Evolutionary conservation across 2,888 invertebrate species (phyloP).

Genomic region (Sinodicranocentrus sp.): DNA sequence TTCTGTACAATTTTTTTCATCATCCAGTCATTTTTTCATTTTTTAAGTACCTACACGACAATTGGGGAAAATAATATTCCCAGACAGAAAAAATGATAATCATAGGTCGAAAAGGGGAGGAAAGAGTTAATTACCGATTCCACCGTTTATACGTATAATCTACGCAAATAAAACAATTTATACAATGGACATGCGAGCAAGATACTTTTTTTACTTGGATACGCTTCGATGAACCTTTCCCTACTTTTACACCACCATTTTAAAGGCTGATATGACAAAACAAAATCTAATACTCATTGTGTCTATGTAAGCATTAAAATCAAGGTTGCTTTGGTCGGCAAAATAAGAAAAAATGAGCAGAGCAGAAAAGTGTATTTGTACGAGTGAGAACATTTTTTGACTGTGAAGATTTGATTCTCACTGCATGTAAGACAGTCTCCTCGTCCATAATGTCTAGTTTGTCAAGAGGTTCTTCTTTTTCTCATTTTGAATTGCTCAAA

Average conservation of each 20-base stretch:
- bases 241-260: not conserved
- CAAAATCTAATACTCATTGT: not conserved
- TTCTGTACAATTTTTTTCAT: not conserved
- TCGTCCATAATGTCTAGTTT: not conserved
- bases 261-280: constrained; percentile 18
- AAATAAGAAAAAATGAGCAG: constrained; percentile 17
- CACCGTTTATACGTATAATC: not conserved
- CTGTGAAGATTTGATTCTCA: not conserved
- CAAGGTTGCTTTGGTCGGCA: constrained; percentile 42
- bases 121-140: constrained; percentile 58
- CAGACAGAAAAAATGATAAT: constrained; percentile 27
- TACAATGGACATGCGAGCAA: constrained; percentile 55
- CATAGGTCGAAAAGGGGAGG: constrained; percentile 34
- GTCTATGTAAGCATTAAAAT: not conserved
- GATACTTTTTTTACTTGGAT: not conserved
- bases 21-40: not conserved
- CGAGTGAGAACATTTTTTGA: constrained; percentile 34
- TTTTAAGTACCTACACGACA: not conserved
- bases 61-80: constrained; percentile 8
- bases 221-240: not conserved
- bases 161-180: constrained; percentile 55
- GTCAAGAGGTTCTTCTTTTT: constrained; percentile 1
- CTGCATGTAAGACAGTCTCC: not conserved
- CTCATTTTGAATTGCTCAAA: constrained; percentile 49
- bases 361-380: not conserved